Evolutionary conservation across 1,140 invertebrate genomes (phyloP), one percentile per base, ranked within the genome.

Genomic region (Hermatobates lingyangjiaoensis): DNA sequence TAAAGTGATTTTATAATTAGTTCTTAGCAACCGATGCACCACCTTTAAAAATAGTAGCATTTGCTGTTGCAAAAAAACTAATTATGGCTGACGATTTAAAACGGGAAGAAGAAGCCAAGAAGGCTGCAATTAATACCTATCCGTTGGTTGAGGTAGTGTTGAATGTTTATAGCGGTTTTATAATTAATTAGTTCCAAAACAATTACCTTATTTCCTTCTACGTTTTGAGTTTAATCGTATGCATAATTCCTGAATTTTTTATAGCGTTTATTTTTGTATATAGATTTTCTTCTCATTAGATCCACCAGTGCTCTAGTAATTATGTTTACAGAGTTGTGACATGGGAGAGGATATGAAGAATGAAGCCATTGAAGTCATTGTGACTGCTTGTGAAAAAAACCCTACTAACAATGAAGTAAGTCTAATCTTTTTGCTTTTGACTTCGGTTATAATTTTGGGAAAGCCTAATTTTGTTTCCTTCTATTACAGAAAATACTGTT

Each of bases 311-410:
- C 12, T 51, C 3, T 12, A 30, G 3, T 50, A 15, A 44, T 38
- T 30, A 63, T 55, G 60, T 58, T 66, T 68, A 40, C 60, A 86
- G 83, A 71, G 80, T 57, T 81, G 81, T 3, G 89, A 94, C 64
- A 92, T 95, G 87, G 71, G 76, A 27, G 89, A 94, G 56, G 89
- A 94, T 64, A 87, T 91, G 76, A 81, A 79, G 61, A 76, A 73
- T 38, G 90, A 95, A 70, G 80, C 81, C 0, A 78, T 93, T 66
- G 90, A 95, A 66, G 66, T 89, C 30, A 85, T 84, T 59, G 85
- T 89, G 28, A 90, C 85, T 3, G 88, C 89, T 0, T 88, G 87
- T 63, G 90, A 95, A 69, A 93, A 93, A 70, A 83, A 80, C 68
- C 68, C 81, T 0, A 68, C 76, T 2, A 90, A 92, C 69, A 87